A percentile compares a stretch with the other conserved stretches of the same genome.
Conservation (phyloP, 2,113 vertebrate genomes). For the Ictidomys tridecemlineatus region DNA sequence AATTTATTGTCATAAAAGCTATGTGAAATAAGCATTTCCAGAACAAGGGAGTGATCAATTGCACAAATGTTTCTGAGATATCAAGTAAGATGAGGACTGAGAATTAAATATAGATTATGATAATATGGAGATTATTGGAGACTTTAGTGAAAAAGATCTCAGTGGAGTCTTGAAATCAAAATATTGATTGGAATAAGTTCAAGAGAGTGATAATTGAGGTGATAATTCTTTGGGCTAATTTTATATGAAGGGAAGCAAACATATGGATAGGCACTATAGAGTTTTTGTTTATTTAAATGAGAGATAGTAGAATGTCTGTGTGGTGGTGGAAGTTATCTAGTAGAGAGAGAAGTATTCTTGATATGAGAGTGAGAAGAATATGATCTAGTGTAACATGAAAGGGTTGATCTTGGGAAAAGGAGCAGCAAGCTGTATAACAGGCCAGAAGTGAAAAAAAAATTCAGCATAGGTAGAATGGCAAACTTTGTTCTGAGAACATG, state of each 20-base stretch:
- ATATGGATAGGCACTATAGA: not conserved
- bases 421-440: not conserved
- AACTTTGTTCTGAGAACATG: not conserved
- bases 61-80: not conserved
- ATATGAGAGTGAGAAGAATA: not conserved
- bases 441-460: not conserved
- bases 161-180: not conserved
- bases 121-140: not conserved
- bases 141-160: not conserved
- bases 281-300: not conserved
- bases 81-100: not conserved
- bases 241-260: not conserved
- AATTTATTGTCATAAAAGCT: not conserved
- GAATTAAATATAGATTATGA: not conserved
- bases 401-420: not conserved
- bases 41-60: not conserved
- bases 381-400: not conserved
- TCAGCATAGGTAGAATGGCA: not conserved
- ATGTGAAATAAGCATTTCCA: not conserved
- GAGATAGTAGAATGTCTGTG: not conserved
- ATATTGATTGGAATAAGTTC: not conserved
- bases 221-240: not conserved
- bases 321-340: not conserved
- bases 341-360: not conserved
- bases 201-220: not conserved